phyloP scores from a whole-genome alignment of 2,113 vertebrate species.

The Numenius arquata region DNA sequence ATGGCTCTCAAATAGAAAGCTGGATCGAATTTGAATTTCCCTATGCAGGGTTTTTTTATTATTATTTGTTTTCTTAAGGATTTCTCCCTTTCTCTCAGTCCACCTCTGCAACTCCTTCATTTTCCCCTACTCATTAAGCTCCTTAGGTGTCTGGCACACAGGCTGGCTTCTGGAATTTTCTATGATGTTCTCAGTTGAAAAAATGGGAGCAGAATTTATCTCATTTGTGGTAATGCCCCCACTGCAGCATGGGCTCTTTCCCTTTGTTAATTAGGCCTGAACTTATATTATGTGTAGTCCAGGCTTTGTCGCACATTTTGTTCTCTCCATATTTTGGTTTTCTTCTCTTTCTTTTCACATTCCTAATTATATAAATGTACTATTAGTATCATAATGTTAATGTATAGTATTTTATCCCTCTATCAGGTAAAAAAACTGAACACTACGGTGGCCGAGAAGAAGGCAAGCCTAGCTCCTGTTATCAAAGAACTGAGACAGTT shows the following conservation, averaged over 20 bases:
- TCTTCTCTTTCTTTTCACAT: neutral
- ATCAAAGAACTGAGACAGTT: constrained; percentile 92
- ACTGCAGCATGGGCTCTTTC: neutral
- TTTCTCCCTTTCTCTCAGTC: neutral
- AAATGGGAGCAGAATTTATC: neutral
- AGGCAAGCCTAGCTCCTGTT: constrained; percentile 88
- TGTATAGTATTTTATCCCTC: constrained; percentile 7
- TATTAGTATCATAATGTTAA: neutral
- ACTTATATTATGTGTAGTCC: neutral
- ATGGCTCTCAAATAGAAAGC: neutral
- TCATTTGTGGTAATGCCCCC: neutral
- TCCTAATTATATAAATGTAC: neutral
- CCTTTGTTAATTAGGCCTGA: neutral
- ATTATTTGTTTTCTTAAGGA: neutral
- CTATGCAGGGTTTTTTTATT: neutral
- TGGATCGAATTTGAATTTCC: neutral
- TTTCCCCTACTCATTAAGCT: neutral
- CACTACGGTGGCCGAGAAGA: constrained; percentile 87
- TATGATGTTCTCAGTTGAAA: neutral
- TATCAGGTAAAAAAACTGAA: constrained; percentile 92
- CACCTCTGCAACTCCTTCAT: neutral
- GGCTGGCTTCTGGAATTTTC: neutral
- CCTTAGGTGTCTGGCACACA: neutral
- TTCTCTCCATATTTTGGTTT: neutral
- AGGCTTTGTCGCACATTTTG: neutral